Evolutionary conservation across 2,797 vertebrate genomes (phyloP).

Genomic region (Manis crassicaudata): DNA sequence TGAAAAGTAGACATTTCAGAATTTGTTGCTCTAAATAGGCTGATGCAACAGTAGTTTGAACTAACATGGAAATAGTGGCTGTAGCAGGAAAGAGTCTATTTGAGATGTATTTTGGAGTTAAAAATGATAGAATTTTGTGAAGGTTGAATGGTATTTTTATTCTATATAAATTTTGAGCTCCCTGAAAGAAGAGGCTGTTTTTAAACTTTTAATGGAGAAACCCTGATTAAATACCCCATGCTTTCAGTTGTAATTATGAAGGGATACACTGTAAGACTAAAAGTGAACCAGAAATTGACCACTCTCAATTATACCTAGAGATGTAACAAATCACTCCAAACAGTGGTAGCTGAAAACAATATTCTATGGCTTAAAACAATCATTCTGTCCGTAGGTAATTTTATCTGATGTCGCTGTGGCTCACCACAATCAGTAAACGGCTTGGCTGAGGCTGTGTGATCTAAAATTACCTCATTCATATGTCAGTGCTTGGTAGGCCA

Average conservation of each 20-base stretch:
- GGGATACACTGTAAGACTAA: neutral
- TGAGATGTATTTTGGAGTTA: neutral
- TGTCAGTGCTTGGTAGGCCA: no score
- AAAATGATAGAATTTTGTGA: neutral
- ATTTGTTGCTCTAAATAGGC: neutral
- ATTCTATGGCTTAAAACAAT: no score
- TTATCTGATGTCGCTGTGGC: accelerated
- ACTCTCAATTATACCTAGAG: neutral
- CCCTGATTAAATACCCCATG: neutral
- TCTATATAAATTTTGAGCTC: neutral
- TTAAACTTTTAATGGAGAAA: neutral
- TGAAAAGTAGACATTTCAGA: neutral
- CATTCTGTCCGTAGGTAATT: no score
- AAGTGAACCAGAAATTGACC: neutral
- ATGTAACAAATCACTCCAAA: neutral
- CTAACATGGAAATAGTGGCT: neutral
- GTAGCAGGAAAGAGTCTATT: neutral
- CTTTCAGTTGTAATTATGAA: neutral
- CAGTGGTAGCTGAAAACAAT: neutral
- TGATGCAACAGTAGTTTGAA: neutral
- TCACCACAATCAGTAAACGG: neutral
- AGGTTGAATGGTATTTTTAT: neutral
- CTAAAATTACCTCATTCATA: neutral
- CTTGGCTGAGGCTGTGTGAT: neutral
- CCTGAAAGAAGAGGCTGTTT: neutral